Conservation (phyloP, 2,113 vertebrate species). For the Gavialis gangeticus region DNA sequence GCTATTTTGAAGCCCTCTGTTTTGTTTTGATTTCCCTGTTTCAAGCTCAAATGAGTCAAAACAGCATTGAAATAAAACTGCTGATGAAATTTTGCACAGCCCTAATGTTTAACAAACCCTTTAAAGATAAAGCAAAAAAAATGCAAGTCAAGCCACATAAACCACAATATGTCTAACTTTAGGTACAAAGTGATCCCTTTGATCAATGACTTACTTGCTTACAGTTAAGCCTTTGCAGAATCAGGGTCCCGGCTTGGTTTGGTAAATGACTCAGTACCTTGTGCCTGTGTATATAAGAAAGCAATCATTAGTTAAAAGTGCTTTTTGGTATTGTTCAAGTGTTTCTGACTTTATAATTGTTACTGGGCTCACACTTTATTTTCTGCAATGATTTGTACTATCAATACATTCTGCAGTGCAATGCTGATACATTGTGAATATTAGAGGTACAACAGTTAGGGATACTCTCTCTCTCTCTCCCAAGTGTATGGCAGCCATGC, state of each 20-base stretch:
- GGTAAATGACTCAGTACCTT: neutral
- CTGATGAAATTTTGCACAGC: too few species aligned
- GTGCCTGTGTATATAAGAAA: neutral
- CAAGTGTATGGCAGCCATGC: neutral
- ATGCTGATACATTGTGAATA: fast-evolving
- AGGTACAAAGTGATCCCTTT: neutral
- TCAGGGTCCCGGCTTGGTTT: neutral
- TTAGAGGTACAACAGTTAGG: neutral
- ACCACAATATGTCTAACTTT: neutral
- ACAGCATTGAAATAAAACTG: too few species aligned
- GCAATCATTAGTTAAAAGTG: neutral
- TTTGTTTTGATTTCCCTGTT: too few species aligned
- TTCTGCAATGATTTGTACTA: neutral
- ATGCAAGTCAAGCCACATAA: too few species aligned
- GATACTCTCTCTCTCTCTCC: neutral
- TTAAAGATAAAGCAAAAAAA: too few species aligned
- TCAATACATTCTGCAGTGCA: neutral
- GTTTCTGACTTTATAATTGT: neutral
- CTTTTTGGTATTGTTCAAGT: neutral
- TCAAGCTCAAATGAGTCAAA: too few species aligned
- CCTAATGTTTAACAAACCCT: too few species aligned
- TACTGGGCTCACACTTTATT: neutral
- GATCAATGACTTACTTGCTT: neutral
- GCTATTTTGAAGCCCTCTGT: too few species aligned
- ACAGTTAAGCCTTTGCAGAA: neutral